Evolutionary conservation across 2,113 vertebrate species (phyloP).

Genomic region (Seriola quinqueradiata): DNA sequence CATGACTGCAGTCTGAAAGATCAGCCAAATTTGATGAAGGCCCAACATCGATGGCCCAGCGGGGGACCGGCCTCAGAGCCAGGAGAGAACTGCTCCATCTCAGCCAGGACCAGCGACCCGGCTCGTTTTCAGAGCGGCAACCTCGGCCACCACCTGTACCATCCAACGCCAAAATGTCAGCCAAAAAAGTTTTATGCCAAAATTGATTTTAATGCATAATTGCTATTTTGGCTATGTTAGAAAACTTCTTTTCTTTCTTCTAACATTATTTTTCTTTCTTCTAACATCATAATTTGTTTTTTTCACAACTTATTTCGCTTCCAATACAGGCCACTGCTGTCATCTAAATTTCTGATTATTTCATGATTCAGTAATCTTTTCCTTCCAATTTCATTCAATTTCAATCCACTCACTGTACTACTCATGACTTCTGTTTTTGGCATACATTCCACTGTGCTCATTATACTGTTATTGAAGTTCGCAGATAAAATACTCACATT

Average conservation of each 20-base stretch:
- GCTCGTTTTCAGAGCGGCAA: conserved; percentile 18
- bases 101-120: conserved; percentile 30
- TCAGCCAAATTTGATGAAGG: conserved; percentile 28
- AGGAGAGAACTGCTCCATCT: conserved; percentile 31
- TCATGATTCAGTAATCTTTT: not conserved
- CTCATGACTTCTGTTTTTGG: not conserved
- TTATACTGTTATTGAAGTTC: not conserved
- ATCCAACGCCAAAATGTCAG: conserved; percentile 57
- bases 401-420: not conserved
- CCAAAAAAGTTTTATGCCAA: conserved; percentile 13
- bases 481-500: not conserved
- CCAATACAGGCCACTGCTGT: too few relatives aligned
- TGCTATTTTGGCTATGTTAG: not conserved
- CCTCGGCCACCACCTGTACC: conserved; percentile 10
- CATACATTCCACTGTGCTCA: not conserved
- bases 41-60: conserved; percentile 23
- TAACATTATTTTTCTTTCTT: not conserved
- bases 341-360: not conserved
- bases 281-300: not conserved
- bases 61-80: conserved; percentile 16
- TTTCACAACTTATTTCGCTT: not conserved
- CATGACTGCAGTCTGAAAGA: conserved; percentile 43
- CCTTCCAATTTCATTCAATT: not conserved
- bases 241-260: not conserved
- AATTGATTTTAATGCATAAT: not conserved